Evolutionary conservation across 2,797 vertebrate genomes (phyloP).

Genomic region (Lacerta viridis): DNA sequence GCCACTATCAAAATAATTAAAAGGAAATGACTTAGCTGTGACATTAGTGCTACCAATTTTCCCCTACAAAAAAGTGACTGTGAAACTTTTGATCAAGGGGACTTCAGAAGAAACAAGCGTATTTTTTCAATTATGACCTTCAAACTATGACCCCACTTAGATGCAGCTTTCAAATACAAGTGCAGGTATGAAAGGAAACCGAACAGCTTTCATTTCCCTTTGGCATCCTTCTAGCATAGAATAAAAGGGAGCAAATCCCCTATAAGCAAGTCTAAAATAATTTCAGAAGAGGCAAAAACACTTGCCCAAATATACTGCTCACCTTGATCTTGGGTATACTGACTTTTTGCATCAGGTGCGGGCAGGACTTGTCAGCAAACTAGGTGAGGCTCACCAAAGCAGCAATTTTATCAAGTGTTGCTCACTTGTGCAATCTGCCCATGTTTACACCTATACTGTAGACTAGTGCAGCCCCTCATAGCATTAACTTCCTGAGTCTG

Average conservation of each 20-base stretch:
- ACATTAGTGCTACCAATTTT: background rate
- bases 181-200: background rate
- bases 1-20: too few species aligned
- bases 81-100: background rate
- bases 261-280: background rate
- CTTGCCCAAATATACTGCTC: background rate
- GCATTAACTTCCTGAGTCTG: background rate
- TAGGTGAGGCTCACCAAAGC: background rate
- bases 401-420: background rate
- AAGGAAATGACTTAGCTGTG: background rate
- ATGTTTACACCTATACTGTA: background rate
- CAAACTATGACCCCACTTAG: background rate
- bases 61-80: background rate
- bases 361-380: background rate
- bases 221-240: background rate
- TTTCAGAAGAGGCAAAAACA: background rate
- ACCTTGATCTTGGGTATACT: background rate
- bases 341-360: background rate
- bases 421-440: background rate
- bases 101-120: background rate
- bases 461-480: background rate
- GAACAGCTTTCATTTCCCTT: background rate
- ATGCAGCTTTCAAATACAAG: slow-evolving; percentile 5
- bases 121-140: background rate
- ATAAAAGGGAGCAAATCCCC: background rate